Percentiles rank a stretch among this genome's conserved stretches.
phyloP scores from a whole-genome alignment of 2,888 invertebrate genomes.

The Elegia similella region DNA sequence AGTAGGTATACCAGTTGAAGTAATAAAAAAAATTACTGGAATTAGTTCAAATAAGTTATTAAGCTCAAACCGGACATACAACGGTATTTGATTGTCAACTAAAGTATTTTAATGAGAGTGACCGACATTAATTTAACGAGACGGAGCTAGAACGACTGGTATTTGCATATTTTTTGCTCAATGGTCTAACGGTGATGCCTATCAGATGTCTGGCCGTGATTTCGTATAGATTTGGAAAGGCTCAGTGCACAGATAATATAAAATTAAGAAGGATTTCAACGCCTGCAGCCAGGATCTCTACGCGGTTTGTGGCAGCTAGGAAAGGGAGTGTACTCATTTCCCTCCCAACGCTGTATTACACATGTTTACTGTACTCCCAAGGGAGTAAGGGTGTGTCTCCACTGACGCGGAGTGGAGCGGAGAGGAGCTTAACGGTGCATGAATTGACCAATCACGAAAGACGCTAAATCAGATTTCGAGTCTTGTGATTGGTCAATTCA shows the following conservation, averaged over 20 bases:
- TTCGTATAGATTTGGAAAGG: neutral
- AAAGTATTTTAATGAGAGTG: slow-evolving; percentile 4
- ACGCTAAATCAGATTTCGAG: too few relatives aligned
- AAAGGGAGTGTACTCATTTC: too few relatives aligned
- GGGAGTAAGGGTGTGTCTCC: too few relatives aligned
- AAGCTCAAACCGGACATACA: neutral
- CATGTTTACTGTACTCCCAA: too few relatives aligned
- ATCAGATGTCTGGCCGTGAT: neutral
- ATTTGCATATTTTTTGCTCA: slow-evolving; percentile 11
- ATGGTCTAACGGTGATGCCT: neutral
- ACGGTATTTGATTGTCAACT: slow-evolving; percentile 8
- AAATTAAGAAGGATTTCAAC: neutral
- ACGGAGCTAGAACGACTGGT: neutral
- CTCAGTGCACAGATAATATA: neutral
- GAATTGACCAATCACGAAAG: too few relatives aligned
- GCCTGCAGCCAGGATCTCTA: too few relatives aligned
- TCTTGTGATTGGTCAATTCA: too few relatives aligned
- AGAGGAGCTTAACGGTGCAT: too few relatives aligned
- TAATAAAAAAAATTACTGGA: neutral
- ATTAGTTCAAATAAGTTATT: neutral
- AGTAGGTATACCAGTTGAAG: neutral
- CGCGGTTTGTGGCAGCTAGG: too few relatives aligned
- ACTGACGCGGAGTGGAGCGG: too few relatives aligned
- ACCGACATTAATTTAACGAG: slow-evolving; percentile 1
- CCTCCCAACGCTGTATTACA: too few relatives aligned